Conservation (phyloP, 2,113 vertebrate species). For the Himantopus leucocephalus region DNA sequence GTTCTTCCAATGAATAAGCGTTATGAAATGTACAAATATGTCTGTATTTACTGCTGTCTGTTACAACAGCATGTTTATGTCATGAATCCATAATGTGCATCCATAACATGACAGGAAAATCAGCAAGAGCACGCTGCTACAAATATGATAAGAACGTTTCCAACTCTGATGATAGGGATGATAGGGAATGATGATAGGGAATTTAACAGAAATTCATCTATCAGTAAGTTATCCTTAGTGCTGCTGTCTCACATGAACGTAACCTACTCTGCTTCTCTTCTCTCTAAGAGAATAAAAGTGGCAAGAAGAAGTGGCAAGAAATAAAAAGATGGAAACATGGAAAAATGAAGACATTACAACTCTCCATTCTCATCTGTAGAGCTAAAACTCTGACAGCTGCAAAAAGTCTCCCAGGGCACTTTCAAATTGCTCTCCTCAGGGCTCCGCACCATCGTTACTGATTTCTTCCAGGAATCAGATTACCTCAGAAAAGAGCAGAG, state of each 20-base stretch:
- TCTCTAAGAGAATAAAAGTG: neutral
- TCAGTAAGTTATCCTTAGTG: neutral
- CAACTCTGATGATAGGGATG: neutral
- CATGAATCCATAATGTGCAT: neutral
- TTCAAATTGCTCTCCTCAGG: neutral
- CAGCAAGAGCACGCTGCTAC: neutral
- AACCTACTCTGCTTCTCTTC: neutral
- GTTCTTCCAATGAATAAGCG: neutral
- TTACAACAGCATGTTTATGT: neutral
- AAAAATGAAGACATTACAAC: neutral
- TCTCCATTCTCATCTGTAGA: neutral
- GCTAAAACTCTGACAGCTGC: neutral
- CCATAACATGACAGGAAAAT: neutral
- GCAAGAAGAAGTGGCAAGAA: neutral
- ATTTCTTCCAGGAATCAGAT: neutral
- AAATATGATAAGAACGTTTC: neutral
- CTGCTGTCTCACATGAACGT: neutral
- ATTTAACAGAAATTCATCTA: neutral
- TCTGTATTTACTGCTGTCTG: neutral
- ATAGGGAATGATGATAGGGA: neutral
- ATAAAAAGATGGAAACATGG: neutral
- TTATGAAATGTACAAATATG: neutral
- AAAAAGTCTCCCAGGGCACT: neutral
- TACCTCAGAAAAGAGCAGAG: neutral
- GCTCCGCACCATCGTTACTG: neutral